Conservation (phyloP, 2,113 vertebrate genomes). For the Diadophis punctatus region DNA sequence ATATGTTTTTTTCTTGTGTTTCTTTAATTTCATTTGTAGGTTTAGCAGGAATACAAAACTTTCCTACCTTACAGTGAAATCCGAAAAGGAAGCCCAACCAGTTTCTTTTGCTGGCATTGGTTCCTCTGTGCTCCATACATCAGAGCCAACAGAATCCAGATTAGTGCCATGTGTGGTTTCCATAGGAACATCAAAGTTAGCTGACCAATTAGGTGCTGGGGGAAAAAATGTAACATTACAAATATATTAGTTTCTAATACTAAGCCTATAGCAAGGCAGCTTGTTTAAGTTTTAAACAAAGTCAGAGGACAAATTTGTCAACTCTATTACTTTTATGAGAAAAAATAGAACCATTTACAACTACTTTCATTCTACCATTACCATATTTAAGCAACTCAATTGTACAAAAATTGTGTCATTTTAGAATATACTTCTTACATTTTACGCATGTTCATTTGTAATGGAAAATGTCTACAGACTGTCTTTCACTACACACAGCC, state of each 20-base stretch:
- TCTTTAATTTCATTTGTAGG: neutral
- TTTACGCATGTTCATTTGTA: neutral
- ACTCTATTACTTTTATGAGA: neutral
- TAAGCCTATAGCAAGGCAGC: neutral
- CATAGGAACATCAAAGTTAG: constrained; percentile 94
- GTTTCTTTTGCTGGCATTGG: constrained; percentile 75
- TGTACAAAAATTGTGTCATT: neutral
- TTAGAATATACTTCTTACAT: neutral
- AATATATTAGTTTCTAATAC: neutral
- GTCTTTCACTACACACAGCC: neutral
- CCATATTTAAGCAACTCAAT: neutral
- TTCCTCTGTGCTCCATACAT: constrained; percentile 83
- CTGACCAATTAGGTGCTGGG: constrained; percentile 88
- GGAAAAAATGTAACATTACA: neutral
- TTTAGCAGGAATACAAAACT: neutral
- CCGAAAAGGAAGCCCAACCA: constrained; percentile 92
- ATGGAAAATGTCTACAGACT: neutral
- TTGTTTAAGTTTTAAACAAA: neutral
- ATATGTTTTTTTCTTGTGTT: neutral
- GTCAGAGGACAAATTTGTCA: neutral
- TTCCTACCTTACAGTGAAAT: constrained; percentile 84
- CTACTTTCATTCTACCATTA: neutral
- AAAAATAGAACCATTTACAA: neutral
- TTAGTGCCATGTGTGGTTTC: constrained; percentile 81
- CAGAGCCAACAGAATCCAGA: constrained; percentile 72